Percentiles rank a stretch among this genome's conserved stretches.
Evolutionary conservation across 2,797 vertebrate genomes (phyloP).

Genomic region (Lagocephalus sceleratus): DNA sequence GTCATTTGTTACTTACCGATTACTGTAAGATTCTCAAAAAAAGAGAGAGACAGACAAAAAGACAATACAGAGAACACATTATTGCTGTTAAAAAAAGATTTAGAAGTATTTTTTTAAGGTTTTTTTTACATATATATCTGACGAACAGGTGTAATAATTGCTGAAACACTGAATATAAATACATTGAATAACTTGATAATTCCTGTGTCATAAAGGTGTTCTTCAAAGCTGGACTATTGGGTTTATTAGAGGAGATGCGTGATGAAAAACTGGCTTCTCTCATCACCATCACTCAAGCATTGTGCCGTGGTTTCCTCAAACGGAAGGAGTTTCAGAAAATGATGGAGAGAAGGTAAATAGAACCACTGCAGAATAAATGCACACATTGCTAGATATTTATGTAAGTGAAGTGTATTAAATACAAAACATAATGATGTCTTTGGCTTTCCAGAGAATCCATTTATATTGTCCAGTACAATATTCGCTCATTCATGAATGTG

Average conservation of each 20-base stretch:
- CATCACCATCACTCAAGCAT: slow-evolving; percentile 77
- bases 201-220: slow-evolving; percentile 69
- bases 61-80: too few species aligned
- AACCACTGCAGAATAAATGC: too few species aligned
- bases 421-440: neutral
- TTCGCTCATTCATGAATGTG: slow-evolving; percentile 88
- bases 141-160: too few species aligned
- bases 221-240: slow-evolving; percentile 82
- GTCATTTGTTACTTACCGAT: too few species aligned
- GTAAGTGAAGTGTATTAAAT: neutral
- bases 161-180: neutral
- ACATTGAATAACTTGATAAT: neutral
- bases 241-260: slow-evolving; percentile 81
- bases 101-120: too few species aligned
- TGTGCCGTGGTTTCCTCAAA: slow-evolving; percentile 78
- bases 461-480: slow-evolving; percentile 83
- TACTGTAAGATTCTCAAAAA: too few species aligned
- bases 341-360: slow-evolving; percentile 76
- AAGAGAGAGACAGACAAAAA: too few species aligned
- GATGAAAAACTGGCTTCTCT: slow-evolving; percentile 78
- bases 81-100: too few species aligned
- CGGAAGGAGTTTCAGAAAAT: slow-evolving; percentile 76
- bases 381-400: neutral
- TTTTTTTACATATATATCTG: too few species aligned
- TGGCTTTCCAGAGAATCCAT: slow-evolving; percentile 75